phyloP scores from a whole-genome alignment of 2,797 vertebrate species.

The Alexandromys oeconomus region DNA sequence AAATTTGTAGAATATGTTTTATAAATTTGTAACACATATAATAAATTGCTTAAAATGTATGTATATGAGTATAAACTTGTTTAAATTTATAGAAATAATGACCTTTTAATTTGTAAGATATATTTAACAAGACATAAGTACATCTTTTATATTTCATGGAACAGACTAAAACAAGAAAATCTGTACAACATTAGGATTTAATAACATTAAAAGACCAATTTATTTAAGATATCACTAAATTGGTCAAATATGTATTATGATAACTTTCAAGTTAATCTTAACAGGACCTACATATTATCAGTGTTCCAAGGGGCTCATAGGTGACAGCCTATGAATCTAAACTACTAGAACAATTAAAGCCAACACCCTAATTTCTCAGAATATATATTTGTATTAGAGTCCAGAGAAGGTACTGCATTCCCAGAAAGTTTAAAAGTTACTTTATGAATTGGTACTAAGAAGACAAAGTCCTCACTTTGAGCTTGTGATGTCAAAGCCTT shows the following conservation, averaged over 20 bases:
- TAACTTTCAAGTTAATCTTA: not conserved
- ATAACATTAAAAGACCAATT: not conserved
- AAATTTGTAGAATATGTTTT: not conserved
- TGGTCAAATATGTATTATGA: not conserved
- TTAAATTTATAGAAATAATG: not conserved
- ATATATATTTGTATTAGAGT: slow-evolving; percentile 3
- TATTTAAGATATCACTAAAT: not conserved
- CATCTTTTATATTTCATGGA: not conserved
- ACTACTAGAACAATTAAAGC: not conserved
- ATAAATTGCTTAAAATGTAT: not conserved
- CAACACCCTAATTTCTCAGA: not conserved
- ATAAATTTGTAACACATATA: not conserved
- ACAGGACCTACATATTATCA: not conserved
- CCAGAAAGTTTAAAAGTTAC: not conserved
- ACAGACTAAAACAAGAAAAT: not conserved
- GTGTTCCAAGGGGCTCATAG: not conserved
- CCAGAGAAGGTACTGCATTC: not conserved
- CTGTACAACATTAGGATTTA: not conserved
- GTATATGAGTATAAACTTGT: not conserved
- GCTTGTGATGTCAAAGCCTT: not conserved
- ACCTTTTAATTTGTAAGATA: not conserved
- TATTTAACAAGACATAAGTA: not conserved
- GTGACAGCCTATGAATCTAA: not conserved
- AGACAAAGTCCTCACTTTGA: not conserved
- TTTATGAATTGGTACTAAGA: not conserved